Conservation (phyloP, 2,113 vertebrate species). For the Capreolus pygargus region DNA sequence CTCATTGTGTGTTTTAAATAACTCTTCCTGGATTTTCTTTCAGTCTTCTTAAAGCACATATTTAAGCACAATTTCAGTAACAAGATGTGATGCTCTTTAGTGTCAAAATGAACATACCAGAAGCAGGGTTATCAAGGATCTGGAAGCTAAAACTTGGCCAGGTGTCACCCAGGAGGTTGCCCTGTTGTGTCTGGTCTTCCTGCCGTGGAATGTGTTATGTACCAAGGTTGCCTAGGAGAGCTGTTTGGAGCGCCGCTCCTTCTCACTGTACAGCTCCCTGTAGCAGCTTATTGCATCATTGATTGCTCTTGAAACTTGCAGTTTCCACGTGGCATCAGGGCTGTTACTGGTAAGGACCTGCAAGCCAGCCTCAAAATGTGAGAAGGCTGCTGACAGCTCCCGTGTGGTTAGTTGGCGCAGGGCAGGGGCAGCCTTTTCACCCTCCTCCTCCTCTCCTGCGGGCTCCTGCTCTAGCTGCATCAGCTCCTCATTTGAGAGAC, state of each 20-base stretch:
- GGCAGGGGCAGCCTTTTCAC: neutral
- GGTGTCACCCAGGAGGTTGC: neutral
- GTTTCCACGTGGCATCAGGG: neutral
- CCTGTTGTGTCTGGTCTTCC: neutral
- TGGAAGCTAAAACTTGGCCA: neutral
- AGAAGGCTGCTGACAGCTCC: neutral
- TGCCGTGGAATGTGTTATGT: neutral
- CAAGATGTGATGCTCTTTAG: neutral
- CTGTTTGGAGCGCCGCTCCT: neutral
- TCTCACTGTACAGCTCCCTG: slow-evolving; percentile 10
- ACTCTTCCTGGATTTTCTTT: neutral
- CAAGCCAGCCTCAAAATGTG: neutral
- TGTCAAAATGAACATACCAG: neutral
- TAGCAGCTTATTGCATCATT: slow-evolving; percentile 3
- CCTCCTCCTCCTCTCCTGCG: neutral
- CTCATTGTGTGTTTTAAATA: neutral
- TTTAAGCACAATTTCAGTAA: neutral
- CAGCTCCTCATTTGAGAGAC: slow-evolving; percentile 16
- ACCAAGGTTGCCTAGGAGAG: neutral
- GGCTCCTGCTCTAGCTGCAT: neutral
- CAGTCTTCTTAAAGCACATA: neutral
- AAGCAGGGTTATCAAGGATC: neutral
- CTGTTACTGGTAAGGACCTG: neutral
- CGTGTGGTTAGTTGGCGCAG: neutral
- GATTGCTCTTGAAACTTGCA: neutral